These are phyloP conservation scores for Littorina saxatilis DNA, from an alignment of 1,140 invertebrate species.

Conservation along the genomic window DNA sequence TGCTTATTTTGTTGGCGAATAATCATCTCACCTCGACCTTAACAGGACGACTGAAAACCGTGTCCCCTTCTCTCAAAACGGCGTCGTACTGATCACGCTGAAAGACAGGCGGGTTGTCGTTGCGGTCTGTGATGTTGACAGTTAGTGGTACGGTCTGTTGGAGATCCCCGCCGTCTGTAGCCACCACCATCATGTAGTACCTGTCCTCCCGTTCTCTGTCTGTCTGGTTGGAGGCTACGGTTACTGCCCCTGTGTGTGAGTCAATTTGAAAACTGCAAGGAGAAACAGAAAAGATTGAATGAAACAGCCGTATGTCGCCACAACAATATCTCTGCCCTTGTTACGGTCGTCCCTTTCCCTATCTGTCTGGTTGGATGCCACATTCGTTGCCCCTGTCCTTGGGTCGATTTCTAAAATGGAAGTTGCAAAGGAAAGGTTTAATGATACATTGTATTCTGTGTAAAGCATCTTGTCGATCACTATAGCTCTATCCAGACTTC, in stretches of 20 bases:
- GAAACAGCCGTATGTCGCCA: no score
- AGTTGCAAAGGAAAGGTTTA: no score
- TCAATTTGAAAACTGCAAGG: constrained; percentile 11
- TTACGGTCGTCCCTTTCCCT: no score
- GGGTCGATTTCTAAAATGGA: background rate
- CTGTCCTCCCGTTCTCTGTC: constrained; percentile 30
- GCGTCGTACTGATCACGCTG: constrained; percentile 28
- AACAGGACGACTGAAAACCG: constrained; percentile 22
- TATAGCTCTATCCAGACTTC: no score
- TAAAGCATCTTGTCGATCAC: no score
- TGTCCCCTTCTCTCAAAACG: constrained; percentile 9
- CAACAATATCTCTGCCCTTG: no score
- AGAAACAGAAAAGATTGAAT: background rate
- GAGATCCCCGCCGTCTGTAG: constrained; percentile 25
- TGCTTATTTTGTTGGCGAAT: no score
- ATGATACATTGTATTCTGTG: no score
- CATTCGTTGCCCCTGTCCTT: background rate
- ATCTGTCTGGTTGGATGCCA: background rate
- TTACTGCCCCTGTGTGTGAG: background rate
- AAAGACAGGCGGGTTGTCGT: constrained; percentile 56
- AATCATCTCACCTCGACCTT: constrained; percentile 37
- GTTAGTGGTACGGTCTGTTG: constrained; percentile 22
- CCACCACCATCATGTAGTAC: constrained; percentile 33
- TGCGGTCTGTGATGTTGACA: constrained; percentile 44
- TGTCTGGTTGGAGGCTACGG: background rate